Evolutionary conservation across 2,797 vertebrate species (phyloP).

Genomic region (Myiotriccus ornatus): DNA sequence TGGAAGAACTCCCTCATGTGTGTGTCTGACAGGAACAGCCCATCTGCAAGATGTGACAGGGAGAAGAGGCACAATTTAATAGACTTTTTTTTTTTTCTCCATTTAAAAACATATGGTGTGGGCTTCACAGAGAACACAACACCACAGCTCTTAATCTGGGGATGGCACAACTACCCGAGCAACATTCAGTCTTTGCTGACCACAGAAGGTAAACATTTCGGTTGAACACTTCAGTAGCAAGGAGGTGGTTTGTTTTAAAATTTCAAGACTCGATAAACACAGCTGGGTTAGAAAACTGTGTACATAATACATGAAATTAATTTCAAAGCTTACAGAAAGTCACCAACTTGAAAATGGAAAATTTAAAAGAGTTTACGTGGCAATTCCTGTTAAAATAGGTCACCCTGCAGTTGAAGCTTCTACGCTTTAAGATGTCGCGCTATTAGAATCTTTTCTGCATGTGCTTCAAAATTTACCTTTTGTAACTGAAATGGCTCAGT

Average conservation of each 20-base stretch:
- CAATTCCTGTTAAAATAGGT: background rate
- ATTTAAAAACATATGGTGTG: background rate
- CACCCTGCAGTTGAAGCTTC: background rate
- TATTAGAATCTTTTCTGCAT: background rate
- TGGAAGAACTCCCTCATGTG: rapidly evolving
- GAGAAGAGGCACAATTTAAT: background rate
- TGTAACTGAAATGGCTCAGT: background rate
- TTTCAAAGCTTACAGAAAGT: background rate
- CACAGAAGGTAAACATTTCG: background rate
- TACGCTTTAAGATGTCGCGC: background rate
- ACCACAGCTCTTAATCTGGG: background rate
- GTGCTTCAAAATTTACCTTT: background rate
- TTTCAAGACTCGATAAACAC: background rate
- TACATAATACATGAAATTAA: background rate
- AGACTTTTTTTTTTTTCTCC: too few relatives aligned
- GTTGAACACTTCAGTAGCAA: background rate
- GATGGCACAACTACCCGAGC: background rate
- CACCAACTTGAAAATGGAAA: background rate
- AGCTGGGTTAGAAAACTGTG: background rate
- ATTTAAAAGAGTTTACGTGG: background rate
- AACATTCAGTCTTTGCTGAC: background rate
- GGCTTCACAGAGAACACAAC: background rate
- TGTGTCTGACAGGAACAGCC: background rate
- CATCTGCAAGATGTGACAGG: background rate
- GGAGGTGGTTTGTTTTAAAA: background rate